These are phyloP conservation scores for Pygoscelis adeliae DNA, from an alignment of 2,113 vertebrate genomes.

Conservation along the genomic window DNA sequence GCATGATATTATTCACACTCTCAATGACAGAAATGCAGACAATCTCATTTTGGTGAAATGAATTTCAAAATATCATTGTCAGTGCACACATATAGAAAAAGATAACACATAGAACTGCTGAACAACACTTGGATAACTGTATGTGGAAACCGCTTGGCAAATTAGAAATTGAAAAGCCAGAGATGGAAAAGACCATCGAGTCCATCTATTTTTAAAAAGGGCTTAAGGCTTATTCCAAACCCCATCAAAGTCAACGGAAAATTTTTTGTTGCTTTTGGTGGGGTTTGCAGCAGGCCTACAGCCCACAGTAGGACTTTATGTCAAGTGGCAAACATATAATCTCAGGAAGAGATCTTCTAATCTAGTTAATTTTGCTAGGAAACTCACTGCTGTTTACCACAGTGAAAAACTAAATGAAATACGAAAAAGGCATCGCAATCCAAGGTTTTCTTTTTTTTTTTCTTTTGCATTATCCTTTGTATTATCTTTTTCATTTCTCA, in stretches of 20 bases:
- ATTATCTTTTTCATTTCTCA: slow-evolving; percentile 64
- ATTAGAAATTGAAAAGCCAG: neutral
- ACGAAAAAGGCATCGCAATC: neutral
- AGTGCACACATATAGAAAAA: slow-evolving; percentile 41
- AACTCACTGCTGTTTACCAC: neutral
- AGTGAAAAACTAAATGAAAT: neutral
- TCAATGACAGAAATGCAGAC: neutral
- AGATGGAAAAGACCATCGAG: neutral
- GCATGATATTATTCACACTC: neutral
- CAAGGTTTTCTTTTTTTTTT: neutral
- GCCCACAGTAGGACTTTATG: neutral
- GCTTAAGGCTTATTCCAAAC: neutral
- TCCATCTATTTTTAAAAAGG: neutral
- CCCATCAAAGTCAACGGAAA: neutral
- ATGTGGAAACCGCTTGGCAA: neutral
- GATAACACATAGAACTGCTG: slow-evolving; percentile 44
- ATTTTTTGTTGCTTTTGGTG: neutral
- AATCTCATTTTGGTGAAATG: neutral
- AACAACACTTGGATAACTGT: neutral
- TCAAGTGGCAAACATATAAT: neutral
- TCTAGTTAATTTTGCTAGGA: neutral
- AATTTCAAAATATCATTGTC: neutral
- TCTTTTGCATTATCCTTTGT: slow-evolving; percentile 12
- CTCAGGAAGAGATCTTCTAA: neutral
- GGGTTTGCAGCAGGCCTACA: neutral